Percentiles rank a stretch among this genome's conserved stretches.
These are phyloP conservation scores for Ornithorhynchus anatinus DNA, from an alignment of 2,113 vertebrate species.

Conservation along the genomic window DNA sequence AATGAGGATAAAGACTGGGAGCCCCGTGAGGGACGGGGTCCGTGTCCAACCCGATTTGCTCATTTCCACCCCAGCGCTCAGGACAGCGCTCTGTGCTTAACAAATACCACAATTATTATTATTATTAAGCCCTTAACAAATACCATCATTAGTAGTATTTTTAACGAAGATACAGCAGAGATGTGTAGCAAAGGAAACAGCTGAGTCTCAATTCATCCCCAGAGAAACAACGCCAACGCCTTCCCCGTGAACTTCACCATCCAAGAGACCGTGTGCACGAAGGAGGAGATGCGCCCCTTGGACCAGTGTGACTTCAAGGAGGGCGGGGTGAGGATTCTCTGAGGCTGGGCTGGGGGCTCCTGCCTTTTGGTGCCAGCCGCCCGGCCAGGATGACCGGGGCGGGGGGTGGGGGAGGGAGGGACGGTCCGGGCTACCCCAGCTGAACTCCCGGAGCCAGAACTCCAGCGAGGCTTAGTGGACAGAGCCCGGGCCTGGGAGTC, in stretches of 20 bases:
- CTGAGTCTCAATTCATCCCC: not conserved
- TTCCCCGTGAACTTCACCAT: not conserved
- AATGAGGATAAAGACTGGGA: no score
- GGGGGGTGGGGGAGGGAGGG: not conserved
- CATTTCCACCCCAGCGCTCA: not conserved
- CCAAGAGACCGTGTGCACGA: not conserved
- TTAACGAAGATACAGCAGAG: no score
- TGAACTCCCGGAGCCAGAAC: not conserved
- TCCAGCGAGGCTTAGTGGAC: no score
- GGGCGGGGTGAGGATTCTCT: not conserved
- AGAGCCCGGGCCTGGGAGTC: no score
- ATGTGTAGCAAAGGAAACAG: not conserved
- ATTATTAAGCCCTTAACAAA: no score
- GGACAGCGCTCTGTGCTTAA: accelerated
- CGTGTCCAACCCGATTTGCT: no score
- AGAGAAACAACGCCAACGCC: not conserved
- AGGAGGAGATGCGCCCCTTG: not conserved
- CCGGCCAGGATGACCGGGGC: not conserved
- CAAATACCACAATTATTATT: not conserved
- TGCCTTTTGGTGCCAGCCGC: not conserved
- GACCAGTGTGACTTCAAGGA: not conserved
- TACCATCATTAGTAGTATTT: no score
- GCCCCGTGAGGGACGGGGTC: no score
- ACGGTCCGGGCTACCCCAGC: no score
- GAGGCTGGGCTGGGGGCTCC: not conserved